Conservation (phyloP, 1,140 invertebrate genomes). For the Bombus cullumanus region DNA sequence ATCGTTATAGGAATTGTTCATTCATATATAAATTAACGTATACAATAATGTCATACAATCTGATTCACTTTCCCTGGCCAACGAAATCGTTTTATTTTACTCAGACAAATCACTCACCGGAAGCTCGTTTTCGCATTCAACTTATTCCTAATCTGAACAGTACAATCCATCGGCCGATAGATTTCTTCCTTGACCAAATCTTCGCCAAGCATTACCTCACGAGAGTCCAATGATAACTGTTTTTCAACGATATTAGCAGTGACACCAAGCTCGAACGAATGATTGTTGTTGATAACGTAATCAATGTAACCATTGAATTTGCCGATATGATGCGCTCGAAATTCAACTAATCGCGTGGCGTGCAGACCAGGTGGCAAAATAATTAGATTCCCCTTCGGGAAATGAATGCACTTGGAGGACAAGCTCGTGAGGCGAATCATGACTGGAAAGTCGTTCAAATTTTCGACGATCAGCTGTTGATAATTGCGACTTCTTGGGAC, state of each 20-base stretch:
- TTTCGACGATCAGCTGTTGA: slow-evolving; percentile 55
- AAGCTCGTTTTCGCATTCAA: slow-evolving; percentile 48
- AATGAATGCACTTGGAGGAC: slow-evolving; percentile 40
- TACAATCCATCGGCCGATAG: slow-evolving; percentile 42
- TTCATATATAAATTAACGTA: too few relatives aligned
- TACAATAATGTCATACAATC: too few relatives aligned
- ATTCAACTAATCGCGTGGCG: slow-evolving; percentile 50
- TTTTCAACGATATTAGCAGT: slow-evolving; percentile 67
- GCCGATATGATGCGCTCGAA: slow-evolving; percentile 46
- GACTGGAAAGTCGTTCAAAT: slow-evolving; percentile 67
- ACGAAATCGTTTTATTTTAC: background rate
- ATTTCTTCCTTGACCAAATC: slow-evolving; percentile 49
- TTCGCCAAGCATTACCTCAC: slow-evolving; percentile 46
- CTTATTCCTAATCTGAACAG: slow-evolving; percentile 59
- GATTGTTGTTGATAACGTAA: slow-evolving; percentile 73
- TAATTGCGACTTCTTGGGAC: slow-evolving; percentile 57
- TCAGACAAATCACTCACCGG: slow-evolving; percentile 8
- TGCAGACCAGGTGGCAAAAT: slow-evolving; percentile 38
- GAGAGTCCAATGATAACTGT: slow-evolving; percentile 55
- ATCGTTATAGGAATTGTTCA: too few relatives aligned
- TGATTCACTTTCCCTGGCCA: too few relatives aligned
- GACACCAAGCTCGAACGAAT: slow-evolving; percentile 67
- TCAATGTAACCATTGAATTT: slow-evolving; percentile 65
- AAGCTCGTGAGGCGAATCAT: slow-evolving; percentile 55
- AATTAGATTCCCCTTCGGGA: slow-evolving; percentile 48